Base-by-base conservation (phyloP, 1,140 invertebrate genomes). In the Drosophila pachea region DNA sequence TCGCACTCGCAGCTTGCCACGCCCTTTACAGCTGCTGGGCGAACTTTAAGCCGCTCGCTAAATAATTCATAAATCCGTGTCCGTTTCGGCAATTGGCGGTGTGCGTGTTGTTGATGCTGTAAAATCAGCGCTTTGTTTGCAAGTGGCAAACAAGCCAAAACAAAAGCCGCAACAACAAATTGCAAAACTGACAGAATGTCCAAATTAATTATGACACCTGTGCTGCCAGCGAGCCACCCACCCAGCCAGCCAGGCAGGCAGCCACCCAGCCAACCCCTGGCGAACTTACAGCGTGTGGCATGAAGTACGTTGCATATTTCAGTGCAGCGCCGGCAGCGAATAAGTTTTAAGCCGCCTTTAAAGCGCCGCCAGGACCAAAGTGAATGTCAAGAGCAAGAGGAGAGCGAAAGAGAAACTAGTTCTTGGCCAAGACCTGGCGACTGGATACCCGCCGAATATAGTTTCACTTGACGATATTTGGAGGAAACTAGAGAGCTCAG, bases 151-250 rank as follows among this genome's bases (percentile, higher is more conserved):
- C 64, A 74, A 71, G 72, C 53, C 16, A 45, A 56, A 49, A 45
- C 63, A 61, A 68, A 61, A 68, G 50, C 56, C 49, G 53, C 53
- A 62, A 62, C 68, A 69, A 71, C 62, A 69, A 71, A 55, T 64
- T 43, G 6, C 65, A 78, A 78, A 82, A 72, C 76, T 74, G 74
- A 35, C 64, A 14, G 40, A 16, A 43, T 43, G 56, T 48, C 48
- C 38, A 82, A 83, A 82, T 83, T 83, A 78, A 82, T 83, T 74
- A 83, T 83, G 74, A 74, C 78, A 82, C 64, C 74, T 74, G 53
- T 48, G 53, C 62, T 66, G 16, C 38, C 36, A 35, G 29, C 32
- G 14, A 47, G 22, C 48, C 47, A 7, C 11, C 7, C 16, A 0
- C 29, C 33, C 4, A 4, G 6, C 14, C 2, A 11, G 3, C 5